A percentile compares a stretch with the other conserved stretches of the same genome.
Evolutionary conservation across 1,140 invertebrate species (phyloP).

Genomic region (Trichomalopsis sarcophagae): DNA sequence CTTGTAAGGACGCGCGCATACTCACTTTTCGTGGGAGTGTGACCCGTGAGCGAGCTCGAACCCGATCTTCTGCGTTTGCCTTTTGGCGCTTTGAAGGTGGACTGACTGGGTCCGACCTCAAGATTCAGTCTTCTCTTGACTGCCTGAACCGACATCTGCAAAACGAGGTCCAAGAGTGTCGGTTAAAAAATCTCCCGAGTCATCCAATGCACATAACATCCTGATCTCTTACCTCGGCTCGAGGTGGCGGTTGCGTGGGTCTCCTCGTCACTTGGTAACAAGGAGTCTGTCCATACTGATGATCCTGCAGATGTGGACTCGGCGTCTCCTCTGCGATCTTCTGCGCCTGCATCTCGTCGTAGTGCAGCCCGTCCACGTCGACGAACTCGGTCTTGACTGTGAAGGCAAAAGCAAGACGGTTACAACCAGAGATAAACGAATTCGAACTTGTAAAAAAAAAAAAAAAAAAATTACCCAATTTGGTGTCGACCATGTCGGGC

Average conservation of each 20-base stretch:
- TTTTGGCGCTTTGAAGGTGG: slow-evolving; percentile 77
- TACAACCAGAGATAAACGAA: too few relatives aligned
- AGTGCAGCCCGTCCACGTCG: slow-evolving; percentile 65
- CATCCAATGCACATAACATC: too few relatives aligned
- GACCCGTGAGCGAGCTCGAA: slow-evolving; percentile 68
- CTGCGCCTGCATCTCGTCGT: slow-evolving; percentile 70
- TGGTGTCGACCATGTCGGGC: slow-evolving; percentile 72
- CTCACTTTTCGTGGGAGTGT: slow-evolving; percentile 73
- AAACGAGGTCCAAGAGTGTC: not conserved
- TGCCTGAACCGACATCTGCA: slow-evolving; percentile 76
- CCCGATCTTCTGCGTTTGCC: slow-evolving; percentile 73
- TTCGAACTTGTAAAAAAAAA: too few relatives aligned
- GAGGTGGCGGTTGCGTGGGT: slow-evolving; percentile 73
- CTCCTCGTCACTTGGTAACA: slow-evolving; percentile 82
- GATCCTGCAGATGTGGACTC: slow-evolving; percentile 87
- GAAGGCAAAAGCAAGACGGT: not conserved
- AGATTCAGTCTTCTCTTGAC: slow-evolving; percentile 88
- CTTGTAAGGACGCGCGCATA: not conserved
- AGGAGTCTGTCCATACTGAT: slow-evolving; percentile 88
- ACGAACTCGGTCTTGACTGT: slow-evolving; percentile 72
- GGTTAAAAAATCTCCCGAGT: not conserved
- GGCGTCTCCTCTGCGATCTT: slow-evolving; percentile 75
- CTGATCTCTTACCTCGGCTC: slow-evolving; percentile 72
- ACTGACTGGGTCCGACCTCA: slow-evolving; percentile 75
- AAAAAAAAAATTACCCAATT: slow-evolving; percentile 64